Evolutionary conservation across 2,113 vertebrate species (phyloP), one percentile per base, ranked within the genome.

Genomic region (Otocyon megalotis): DNA sequence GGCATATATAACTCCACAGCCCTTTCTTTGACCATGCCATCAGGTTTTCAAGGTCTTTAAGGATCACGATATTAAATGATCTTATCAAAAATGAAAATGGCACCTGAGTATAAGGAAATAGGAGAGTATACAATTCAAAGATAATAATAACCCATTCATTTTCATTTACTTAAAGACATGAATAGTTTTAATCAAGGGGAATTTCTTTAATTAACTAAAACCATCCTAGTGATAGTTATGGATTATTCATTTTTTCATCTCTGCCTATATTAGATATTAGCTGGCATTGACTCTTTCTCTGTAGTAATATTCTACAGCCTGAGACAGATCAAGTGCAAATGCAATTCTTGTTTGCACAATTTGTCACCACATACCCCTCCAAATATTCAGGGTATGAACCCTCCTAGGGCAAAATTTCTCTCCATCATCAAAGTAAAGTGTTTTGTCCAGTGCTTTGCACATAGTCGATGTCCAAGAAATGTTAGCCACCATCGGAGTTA

Each of bases 301-400:
- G 0, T 30, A 14, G 53, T 85, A 35, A 56, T 86, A 72, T 32
- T 63, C 37, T 35, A 16, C 9, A 89, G 30, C 37, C 26, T 87
- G 60, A n/a, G 48, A 82, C 20, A 12, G 9, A 71, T 86, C 60
- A 15, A 85, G 2, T 50, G 4, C 60, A 72, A 26, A 28, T 83
- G 16, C 72, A 96, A 50, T 89, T 84, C 53, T 83, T n/a, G 48
- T 77, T 50, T 89, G 72, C 37, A 67, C 96, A 81, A 35, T n/a
- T 65, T 69, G 35, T 58, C 4, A 76, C 35, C 26, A n/a, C 26
- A 7, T 32, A 67, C 5, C 48, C 48, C 32, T 60, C 14, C 9
- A 62, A 37, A 17, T 60, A 88, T 85, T 56, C 35, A 19, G 16
- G 13, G 2, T 62, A 53, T 76, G 37, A 80, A 19, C 2, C 32